Evolutionary conservation across 2,113 vertebrate genomes (phyloP).

Genomic region (Regulus satrapa): DNA sequence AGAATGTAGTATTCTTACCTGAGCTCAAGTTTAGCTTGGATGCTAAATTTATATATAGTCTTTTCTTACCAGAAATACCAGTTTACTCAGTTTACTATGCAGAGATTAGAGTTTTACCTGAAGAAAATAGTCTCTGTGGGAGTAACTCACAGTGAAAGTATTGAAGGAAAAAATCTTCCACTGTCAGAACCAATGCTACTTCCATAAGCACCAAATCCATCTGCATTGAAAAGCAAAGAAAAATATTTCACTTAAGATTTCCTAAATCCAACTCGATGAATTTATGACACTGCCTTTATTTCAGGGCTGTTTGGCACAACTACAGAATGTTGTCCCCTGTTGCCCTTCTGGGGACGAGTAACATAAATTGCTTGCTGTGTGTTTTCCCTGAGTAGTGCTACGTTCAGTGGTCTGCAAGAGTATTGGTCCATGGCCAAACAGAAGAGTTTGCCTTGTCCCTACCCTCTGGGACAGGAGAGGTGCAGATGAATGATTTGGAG

Average conservation of each 20-base stretch:
- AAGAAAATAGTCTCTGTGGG: not conserved
- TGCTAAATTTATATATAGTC: not conserved
- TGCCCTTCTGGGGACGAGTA: not conserved
- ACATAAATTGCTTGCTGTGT: not conserved
- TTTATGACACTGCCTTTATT: not conserved
- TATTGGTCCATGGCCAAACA: not conserved
- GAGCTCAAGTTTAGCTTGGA: not conserved
- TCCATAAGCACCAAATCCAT: not conserved
- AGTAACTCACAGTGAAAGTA: not conserved
- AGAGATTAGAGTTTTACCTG: not conserved
- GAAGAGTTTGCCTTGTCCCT: not conserved
- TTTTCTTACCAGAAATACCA: not conserved
- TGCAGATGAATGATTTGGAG: not conserved
- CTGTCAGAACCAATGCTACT: not conserved
- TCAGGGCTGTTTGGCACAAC: not conserved
- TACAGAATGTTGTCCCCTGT: not conserved
- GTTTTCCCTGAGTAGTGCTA: not conserved
- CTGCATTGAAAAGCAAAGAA: not conserved
- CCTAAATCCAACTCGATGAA: not conserved
- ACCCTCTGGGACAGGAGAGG: not conserved
- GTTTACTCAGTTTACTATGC: not conserved
- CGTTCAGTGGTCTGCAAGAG: rapidly evolving
- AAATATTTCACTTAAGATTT: not conserved
- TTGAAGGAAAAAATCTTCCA: not conserved
- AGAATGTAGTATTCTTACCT: not conserved